Percentiles rank a stretch among this genome's conserved stretches.
Conservation (phyloP, 2,888 invertebrate species). For the Pyrrhosoma nymphula region DNA sequence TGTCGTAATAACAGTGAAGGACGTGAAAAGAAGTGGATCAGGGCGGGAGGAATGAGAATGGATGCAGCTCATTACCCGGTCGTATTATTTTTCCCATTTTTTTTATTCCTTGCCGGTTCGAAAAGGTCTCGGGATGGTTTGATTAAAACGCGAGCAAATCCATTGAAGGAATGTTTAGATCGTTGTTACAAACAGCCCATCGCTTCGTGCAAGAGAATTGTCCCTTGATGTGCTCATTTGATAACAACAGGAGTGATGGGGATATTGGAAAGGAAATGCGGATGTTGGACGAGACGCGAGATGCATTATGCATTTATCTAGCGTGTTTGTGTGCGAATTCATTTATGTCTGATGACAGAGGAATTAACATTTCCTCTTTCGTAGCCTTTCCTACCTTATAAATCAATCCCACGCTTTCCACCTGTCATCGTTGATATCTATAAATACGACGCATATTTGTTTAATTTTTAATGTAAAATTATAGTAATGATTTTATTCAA, state of each 20-base stretch:
- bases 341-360: neutral
- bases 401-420: neutral
- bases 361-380: neutral
- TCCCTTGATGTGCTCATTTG: neutral
- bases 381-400: neutral
- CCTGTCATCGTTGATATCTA: neutral
- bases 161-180: neutral
- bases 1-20: neutral
- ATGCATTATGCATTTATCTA: neutral
- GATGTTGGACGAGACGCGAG: neutral
- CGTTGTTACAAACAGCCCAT: neutral
- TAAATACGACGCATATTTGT: too few relatives aligned
- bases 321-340: neutral
- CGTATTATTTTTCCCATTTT: neutral
- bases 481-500: too few relatives aligned
- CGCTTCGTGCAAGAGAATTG: neutral
- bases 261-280: neutral
- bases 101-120: neutral
- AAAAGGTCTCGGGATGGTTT: neutral
- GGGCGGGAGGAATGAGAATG: neutral
- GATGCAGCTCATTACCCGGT: slow-evolving; percentile 13
- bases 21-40: slow-evolving; percentile 25
- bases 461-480: too few relatives aligned
- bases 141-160: neutral
- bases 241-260: neutral